Percentiles rank a stretch among this genome's conserved stretches.
These are phyloP conservation scores for Oncorhynchus mykiss DNA, from an alignment of 2,113 vertebrate genomes.

Conservation along the genomic window DNA sequence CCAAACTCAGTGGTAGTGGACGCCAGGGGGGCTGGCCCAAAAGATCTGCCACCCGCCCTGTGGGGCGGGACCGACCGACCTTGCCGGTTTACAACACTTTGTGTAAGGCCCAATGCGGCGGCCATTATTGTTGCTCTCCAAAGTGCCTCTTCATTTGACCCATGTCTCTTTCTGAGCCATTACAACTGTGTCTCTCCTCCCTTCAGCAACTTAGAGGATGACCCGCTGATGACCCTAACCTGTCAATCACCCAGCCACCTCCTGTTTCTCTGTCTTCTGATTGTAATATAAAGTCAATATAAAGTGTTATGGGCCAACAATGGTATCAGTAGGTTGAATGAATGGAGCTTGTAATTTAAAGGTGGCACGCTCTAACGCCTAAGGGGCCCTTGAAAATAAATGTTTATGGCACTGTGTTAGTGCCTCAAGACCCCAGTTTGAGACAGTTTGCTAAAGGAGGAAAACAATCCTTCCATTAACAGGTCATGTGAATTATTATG, in stretches of 20 bases:
- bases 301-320: not conserved
- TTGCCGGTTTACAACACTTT: not conserved
- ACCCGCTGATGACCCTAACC: not conserved
- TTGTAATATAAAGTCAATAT: not conserved
- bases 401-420: not conserved
- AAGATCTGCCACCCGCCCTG: not conserved
- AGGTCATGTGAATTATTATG: too few species aligned
- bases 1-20: not conserved
- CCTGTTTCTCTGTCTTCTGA: not conserved
- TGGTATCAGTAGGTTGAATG: not conserved
- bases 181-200: not conserved
- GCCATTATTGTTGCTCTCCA: too few species aligned
- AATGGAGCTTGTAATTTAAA: not conserved
- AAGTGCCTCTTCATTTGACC: not conserved
- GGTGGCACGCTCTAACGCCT: not conserved
- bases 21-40: not conserved
- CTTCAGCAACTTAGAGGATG: not conserved
- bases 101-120: not conserved
- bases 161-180: not conserved
- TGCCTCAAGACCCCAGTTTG: not conserved
- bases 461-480: too few species aligned
- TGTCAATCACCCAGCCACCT: not conserved
- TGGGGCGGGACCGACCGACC: not conserved
- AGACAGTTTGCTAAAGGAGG: not conserved
- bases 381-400: constrained; percentile 1